These are phyloP conservation scores for Gobionotothen gibberifrons DNA, from an alignment of 2,797 vertebrate genomes.

Conservation along the genomic window DNA sequence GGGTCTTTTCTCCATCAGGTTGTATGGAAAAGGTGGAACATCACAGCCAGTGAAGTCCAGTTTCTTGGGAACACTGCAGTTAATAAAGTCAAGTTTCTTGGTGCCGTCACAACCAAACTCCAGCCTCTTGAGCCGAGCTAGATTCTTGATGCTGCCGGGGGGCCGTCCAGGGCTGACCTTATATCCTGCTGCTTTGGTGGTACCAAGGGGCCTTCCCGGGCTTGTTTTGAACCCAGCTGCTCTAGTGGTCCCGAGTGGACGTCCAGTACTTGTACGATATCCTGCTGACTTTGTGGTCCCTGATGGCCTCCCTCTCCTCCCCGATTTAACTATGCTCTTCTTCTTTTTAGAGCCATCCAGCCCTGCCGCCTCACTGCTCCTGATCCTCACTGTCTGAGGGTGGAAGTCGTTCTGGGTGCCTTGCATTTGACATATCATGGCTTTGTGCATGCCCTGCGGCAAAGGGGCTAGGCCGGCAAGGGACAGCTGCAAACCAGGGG, in stretches of 20 bases:
- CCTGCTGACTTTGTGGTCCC: slow-evolving; percentile 99
- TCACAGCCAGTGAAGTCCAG: slow-evolving; percentile 88
- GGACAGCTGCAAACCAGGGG: slow-evolving; percentile 82
- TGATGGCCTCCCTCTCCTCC: slow-evolving; percentile 93
- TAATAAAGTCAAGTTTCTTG: slow-evolving; percentile 77
- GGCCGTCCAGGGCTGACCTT: slow-evolving; percentile 98
- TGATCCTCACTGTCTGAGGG: slow-evolving; percentile 89
- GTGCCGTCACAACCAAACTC: slow-evolving; percentile 83
- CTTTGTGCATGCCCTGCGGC: slow-evolving; percentile 90
- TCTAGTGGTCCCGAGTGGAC: slow-evolving; percentile 97
- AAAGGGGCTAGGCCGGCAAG: slow-evolving; percentile 79
- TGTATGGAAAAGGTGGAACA: slow-evolving; percentile 90
- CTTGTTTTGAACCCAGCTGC: slow-evolving; percentile 99
- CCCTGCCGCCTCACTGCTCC: slow-evolving; percentile 83
- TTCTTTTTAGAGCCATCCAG: slow-evolving; percentile 96
- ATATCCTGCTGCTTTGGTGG: slow-evolving; percentile 98
- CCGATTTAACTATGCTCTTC: slow-evolving; percentile 93
- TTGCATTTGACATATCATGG: slow-evolving; percentile 92
- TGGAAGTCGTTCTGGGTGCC: slow-evolving; percentile 89
- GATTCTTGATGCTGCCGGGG: slow-evolving; percentile 98
- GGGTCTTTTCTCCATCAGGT: slow-evolving; percentile 92
- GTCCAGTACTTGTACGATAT: slow-evolving; percentile 98
- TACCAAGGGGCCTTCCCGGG: slow-evolving; percentile 96
- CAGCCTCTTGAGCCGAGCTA: slow-evolving; percentile 91
- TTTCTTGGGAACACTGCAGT: slow-evolving; percentile 77